Evolutionary conservation across 2,888 invertebrate genomes (phyloP), one percentile per base, ranked within the genome.

Genomic region (Stenotaenia linearis): DNA sequence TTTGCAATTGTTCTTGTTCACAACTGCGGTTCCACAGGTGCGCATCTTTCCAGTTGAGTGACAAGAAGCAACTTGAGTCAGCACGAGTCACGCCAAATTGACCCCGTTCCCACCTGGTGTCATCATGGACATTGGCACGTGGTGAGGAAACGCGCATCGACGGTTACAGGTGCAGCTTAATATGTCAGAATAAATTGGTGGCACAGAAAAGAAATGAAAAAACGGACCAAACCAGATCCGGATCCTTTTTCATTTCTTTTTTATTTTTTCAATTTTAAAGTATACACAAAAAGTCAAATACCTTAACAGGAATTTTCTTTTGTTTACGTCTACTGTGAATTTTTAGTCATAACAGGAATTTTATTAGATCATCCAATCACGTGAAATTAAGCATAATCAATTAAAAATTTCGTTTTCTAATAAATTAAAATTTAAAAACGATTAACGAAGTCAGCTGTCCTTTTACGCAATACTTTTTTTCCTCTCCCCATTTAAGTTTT

Each of bases 181-280:
- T 69, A 28, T 69, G 28, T 69, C 69, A 69, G 69, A 23, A 69
- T 28, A 69, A 69, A 69, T 69, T 69, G 28, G 28, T 69, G 69
- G 69, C 69, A 69, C 69, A 69, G 69, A 69, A 69, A 69, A 69
- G 69, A 69, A 69, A 69, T 69, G 69, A 69, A 69, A 69, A 69
- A 69, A 69, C 23, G 12, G 28, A 28, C 28, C n/a, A 69, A 69
- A 69, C 28, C 28, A 69, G 69, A 69, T 69, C 69, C 69, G 69
- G 69, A 69, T 69, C 69, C 25, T 23, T 61, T 61, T 61, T 21
- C 23, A 15, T 45, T 45, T 45, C 32, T 32, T 15, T 18, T 15
- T 15, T 69, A 15, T 69, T 23, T 69, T 28, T 69, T 6, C 4
- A 25, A n/a, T 28, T 69, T 12, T 23, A 69, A 69, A 69, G 15